Base-by-base conservation (phyloP, 2,888 invertebrate genomes). In the Capitulum mitella region DNA sequence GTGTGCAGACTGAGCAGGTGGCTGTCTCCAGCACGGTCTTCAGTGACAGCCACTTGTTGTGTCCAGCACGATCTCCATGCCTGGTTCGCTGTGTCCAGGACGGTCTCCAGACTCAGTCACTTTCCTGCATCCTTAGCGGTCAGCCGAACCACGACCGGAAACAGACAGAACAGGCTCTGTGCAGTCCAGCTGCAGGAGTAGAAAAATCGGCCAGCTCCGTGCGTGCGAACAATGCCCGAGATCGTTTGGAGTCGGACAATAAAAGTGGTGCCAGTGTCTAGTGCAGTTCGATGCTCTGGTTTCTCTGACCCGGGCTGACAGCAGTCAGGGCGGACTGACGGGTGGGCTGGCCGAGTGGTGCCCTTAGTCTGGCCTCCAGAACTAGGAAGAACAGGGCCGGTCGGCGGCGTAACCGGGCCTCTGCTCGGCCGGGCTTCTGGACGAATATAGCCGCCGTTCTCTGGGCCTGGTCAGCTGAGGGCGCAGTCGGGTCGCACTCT, bases 211-310 rank as follows among this genome's bases (percentile, higher is more conserved):
- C 19, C 51, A 0, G 51, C 22, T 51, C 34, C 19, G 34, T 64
- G 64, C 64, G 64, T 64, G 64, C 64, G 64, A 29, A 64, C 64
- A 64, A 64, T 64, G 64, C 34, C 19, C 34, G 51, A 51, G 51
- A 51, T 51, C 51, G 22, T 6, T 19, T 19, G 34, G 19, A 34
- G 12, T 19, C 64, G 19, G 64, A 64, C 19, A 8, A 29, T 29
- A n/a, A 34, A 64, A 64, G 34, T 3, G 29, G 64, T 64, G 8
- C 32, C 8, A 34, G 10, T 64, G 64, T 16, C 34, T 2, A 16
- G 14, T 3, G 34, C 34, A 6, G 64, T 29, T 14, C 10, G 61
- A 29, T 64, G 64, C 64, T 64, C 64, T 64, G 34, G 32, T 14
- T 64, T 32, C 5, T 1, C 32, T 64, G 29, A 16, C 32, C 34